phyloP scores from a whole-genome alignment of 1,140 invertebrate species.

The Drosophila malerkotliana region DNA sequence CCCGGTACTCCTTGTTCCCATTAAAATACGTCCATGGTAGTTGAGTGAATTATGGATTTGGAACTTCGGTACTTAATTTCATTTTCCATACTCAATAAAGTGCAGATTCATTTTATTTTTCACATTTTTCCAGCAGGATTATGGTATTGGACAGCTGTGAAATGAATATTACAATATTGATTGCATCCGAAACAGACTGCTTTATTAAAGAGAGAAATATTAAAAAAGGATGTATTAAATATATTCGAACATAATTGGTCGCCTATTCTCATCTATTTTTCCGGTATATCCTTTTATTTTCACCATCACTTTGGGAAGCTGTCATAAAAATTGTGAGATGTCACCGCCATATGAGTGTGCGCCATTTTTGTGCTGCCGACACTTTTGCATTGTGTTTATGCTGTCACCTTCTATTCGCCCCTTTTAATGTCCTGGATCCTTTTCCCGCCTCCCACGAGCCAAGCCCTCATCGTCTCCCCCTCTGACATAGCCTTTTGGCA shows the following conservation, averaged over 20 bases:
- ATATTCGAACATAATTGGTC: background rate
- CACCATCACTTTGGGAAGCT: constrained; percentile 25
- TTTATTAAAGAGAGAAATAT: background rate
- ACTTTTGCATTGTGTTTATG: constrained; percentile 23
- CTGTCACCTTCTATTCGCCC: constrained; percentile 45
- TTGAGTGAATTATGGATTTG: too few relatives aligned
- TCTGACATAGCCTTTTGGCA: constrained; percentile 51
- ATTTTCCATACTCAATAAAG: background rate
- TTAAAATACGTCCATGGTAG: too few relatives aligned
- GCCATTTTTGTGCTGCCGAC: constrained; percentile 51
- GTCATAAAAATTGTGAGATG: constrained; percentile 77
- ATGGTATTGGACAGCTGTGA: background rate
- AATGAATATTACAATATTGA: constrained; percentile 2
- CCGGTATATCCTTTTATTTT: background rate
- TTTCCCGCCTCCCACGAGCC: background rate
- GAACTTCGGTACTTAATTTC: background rate
- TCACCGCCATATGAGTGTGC: constrained; percentile 53
- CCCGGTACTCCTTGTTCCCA: too few relatives aligned
- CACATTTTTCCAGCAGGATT: background rate
- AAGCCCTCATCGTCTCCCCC: background rate
- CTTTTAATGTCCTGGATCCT: constrained; percentile 11
- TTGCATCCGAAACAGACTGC: background rate
- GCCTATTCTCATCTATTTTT: background rate
- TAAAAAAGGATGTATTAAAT: constrained; percentile 11
- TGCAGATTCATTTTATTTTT: background rate